Base-by-base conservation (phyloP, 2,888 invertebrate genomes). In the Celastrina argiolus region DNA sequence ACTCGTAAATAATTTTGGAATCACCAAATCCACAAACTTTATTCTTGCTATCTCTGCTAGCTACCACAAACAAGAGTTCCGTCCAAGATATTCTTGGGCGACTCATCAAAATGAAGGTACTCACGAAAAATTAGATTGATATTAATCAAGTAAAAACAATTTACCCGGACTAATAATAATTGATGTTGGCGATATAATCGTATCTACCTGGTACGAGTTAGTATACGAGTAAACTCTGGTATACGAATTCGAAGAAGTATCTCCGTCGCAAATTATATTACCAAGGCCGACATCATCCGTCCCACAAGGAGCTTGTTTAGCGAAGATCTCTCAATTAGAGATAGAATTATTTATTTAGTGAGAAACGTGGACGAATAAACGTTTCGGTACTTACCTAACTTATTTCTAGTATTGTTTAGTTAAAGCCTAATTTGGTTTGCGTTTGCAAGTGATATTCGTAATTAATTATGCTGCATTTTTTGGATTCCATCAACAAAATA, bases 241-340 rank as follows among this genome's bases (percentile, higher is more conserved):
- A 56, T 28, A n/a, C n/a, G n/a, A n/a, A 5, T 45, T 14, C 7
- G 28, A 7, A 28, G 42, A 42, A 18, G 16, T 45, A 45, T 16
- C n/a, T n/a, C n/a, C 45, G 16, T 28, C n/a, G 56, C 56, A 28
- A 56, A 56, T 56, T 28, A 28, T 56, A 56, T 56, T 56, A 56
- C n/a, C n/a, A 6, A 28, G 28, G 7, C n/a, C 28, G 28, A 26
- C 56, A 56, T 56, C n/a, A 28, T 56, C n/a, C 56, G 28, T 22
- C 45, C 45, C 56, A 28, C 22, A n/a, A 45, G 45, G 10, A n/a
- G 8, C 26, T 26, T 56, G 56, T 28, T 14, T 56, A n/a, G 26
- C 7, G 28, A 56, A 28, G 56, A 56, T 56, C 56, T 56, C 56
- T 56, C 56, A 56, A 56, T 56, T 28, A 56, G 28, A 28, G 28